Evolutionary conservation across 2,888 invertebrate species (phyloP).

Genomic region (Unio pictorum): DNA sequence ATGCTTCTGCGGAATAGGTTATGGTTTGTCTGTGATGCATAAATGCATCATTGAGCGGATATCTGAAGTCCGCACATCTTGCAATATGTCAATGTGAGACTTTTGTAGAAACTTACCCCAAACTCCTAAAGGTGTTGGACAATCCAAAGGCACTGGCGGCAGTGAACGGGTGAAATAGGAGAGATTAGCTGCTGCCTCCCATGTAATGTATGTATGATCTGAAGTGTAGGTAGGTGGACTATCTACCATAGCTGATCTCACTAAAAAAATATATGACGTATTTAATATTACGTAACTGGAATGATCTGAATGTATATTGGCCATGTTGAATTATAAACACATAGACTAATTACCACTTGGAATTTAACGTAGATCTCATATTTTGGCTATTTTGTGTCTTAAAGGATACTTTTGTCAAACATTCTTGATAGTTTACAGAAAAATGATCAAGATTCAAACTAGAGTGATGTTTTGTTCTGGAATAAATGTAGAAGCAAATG

Average conservation of each 20-base stretch:
- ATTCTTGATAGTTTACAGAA: too few species aligned
- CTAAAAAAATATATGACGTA: slow-evolving; percentile 44
- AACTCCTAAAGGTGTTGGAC: slow-evolving; percentile 71
- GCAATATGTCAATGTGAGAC: too few species aligned
- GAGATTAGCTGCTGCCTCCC: slow-evolving; percentile 65
- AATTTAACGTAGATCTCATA: not conserved
- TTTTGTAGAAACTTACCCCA: slow-evolving; percentile 53
- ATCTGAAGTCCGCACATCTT: not conserved
- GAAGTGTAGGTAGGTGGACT: slow-evolving; percentile 67
- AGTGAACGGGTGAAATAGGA: slow-evolving; percentile 67
- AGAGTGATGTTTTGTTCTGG: too few species aligned
- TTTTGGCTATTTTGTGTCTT: too few species aligned
- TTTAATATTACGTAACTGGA: not conserved
- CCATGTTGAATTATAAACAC: not conserved
- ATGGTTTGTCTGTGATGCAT: too few species aligned
- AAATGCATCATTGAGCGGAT: too few species aligned
- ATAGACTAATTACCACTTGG: not conserved
- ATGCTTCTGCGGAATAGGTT: not conserved
- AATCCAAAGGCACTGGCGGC: slow-evolving; percentile 70
- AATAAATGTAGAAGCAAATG: too few species aligned
- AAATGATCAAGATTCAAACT: too few species aligned
- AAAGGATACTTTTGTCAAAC: not conserved
- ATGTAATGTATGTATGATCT: slow-evolving; percentile 67
- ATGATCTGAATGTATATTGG: not conserved
- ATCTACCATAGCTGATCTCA: slow-evolving; percentile 64